These are phyloP conservation scores for Cervus canadensis DNA, from an alignment of 2,113 vertebrate genomes.

Conservation along the genomic window DNA sequence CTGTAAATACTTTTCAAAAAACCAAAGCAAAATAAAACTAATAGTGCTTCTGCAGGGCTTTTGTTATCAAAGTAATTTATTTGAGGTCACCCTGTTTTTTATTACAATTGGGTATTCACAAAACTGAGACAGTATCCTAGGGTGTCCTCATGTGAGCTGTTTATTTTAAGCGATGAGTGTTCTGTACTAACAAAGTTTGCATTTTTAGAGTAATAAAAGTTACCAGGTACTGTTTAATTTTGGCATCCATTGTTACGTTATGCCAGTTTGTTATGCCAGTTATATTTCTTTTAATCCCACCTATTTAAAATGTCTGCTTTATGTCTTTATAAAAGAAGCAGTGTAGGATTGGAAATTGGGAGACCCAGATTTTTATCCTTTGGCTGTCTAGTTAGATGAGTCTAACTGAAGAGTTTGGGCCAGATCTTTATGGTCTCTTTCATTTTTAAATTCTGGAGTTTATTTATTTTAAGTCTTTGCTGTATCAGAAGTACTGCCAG, in stretches of 20 bases:
- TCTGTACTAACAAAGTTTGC: neutral
- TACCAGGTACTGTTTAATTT: neutral
- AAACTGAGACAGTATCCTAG: neutral
- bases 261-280: neutral
- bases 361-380: neutral
- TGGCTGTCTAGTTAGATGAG: neutral
- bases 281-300: neutral
- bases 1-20: neutral
- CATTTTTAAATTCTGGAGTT: neutral
- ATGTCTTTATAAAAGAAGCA: neutral
- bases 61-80: slow-evolving; percentile 2
- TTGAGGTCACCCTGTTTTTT: neutral
- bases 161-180: neutral
- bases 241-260: neutral
- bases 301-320: neutral
- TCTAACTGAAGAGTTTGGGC: neutral
- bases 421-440: neutral
- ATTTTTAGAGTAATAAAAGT: neutral
- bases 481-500: neutral
- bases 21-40: neutral
- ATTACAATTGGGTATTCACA: neutral
- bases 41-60: neutral
- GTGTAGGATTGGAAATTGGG: neutral
- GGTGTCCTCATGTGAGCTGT: neutral
- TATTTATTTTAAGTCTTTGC: neutral